phyloP scores from a whole-genome alignment of 2,113 vertebrate genomes.

The Melanerpes aurifrons region DNA sequence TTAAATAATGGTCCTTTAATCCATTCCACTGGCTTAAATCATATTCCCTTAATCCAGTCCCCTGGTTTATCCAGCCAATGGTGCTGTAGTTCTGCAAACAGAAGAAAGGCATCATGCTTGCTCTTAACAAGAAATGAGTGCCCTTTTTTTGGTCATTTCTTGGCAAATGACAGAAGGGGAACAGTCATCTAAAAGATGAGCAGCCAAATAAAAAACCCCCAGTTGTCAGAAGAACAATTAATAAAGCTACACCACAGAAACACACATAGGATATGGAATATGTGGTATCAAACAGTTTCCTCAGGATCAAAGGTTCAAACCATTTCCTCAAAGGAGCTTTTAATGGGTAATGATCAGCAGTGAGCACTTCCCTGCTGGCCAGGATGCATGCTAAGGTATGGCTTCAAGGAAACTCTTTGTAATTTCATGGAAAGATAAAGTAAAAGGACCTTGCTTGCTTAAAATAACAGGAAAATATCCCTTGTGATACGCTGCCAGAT shows the following conservation, averaged over 20 bases:
- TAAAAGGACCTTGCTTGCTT: conserved; percentile 23
- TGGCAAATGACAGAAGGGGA: background rate
- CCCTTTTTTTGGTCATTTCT: background rate
- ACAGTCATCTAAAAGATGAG: background rate
- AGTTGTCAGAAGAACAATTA: background rate
- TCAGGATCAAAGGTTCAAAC: conserved; percentile 5
- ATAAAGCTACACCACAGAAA: background rate
- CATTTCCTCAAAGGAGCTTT: conserved; percentile 24
- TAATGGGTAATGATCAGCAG: conserved; percentile 1
- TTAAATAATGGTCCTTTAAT: background rate
- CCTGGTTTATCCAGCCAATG: background rate
- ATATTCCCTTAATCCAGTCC: background rate
- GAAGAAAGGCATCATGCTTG: background rate
- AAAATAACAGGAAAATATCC: conserved; percentile 55
- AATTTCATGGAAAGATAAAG: conserved; percentile 54
- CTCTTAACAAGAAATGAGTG: background rate
- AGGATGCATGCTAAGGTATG: conserved; percentile 1
- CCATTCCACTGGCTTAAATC: background rate
- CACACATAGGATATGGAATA: background rate
- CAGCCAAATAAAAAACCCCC: background rate
- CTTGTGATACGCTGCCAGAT: conserved; percentile 39
- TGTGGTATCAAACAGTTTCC: background rate
- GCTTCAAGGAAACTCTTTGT: conserved; percentile 50
- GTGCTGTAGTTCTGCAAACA: background rate
- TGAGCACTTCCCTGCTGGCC: background rate